These are phyloP conservation scores for Volucella inanis DNA, from an alignment of 2,888 invertebrate species.

Conservation along the genomic window DNA sequence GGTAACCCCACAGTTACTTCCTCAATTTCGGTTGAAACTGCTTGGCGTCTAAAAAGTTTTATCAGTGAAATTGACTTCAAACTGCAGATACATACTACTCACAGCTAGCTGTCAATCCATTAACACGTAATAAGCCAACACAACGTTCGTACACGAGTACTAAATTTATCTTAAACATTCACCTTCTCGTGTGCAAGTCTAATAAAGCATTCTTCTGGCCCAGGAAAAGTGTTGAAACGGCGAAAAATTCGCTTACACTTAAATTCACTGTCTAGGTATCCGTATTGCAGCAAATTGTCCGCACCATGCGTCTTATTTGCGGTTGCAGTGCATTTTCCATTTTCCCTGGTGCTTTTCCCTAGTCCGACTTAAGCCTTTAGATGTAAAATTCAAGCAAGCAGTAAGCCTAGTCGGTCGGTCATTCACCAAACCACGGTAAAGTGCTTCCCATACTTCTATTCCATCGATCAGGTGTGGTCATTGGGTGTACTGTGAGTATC, in stretches of 20 bases:
- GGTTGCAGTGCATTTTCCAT: slow-evolving; percentile 49
- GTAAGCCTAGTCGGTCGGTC: slow-evolving; percentile 27
- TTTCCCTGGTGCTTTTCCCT: neutral
- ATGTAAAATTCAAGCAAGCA: slow-evolving; percentile 36
- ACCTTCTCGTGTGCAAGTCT: slow-evolving; percentile 19
- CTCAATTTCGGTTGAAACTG: slow-evolving; percentile 30
- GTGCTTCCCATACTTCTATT: slow-evolving; percentile 18
- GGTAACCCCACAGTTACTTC: slow-evolving; percentile 17
- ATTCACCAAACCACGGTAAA: slow-evolving; percentile 51
- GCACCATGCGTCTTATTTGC: slow-evolving; percentile 10
- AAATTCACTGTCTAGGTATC: slow-evolving; percentile 1
- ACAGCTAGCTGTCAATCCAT: slow-evolving; percentile 36
- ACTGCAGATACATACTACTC: slow-evolving; percentile 1
- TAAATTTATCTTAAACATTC: slow-evolving; percentile 36
- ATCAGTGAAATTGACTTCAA: slow-evolving; percentile 17
- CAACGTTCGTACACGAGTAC: slow-evolving; percentile 31
- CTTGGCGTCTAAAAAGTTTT: slow-evolving; percentile 5
- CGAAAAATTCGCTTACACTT: slow-evolving; percentile 35
- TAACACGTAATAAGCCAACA: slow-evolving; percentile 49
- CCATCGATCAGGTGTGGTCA: slow-evolving; percentile 61
- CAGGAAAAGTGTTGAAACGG: slow-evolving; percentile 55
- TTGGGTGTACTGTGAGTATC: slow-evolving; percentile 17
- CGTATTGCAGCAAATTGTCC: slow-evolving; percentile 13
- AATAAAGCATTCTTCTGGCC: slow-evolving; percentile 46
- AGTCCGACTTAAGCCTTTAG: slow-evolving; percentile 7